Percentiles rank a stretch among this genome's conserved stretches.
These are phyloP conservation scores for Tiaroga cobitis DNA, from an alignment of 2,797 vertebrate species.

Conservation along the genomic window DNA sequence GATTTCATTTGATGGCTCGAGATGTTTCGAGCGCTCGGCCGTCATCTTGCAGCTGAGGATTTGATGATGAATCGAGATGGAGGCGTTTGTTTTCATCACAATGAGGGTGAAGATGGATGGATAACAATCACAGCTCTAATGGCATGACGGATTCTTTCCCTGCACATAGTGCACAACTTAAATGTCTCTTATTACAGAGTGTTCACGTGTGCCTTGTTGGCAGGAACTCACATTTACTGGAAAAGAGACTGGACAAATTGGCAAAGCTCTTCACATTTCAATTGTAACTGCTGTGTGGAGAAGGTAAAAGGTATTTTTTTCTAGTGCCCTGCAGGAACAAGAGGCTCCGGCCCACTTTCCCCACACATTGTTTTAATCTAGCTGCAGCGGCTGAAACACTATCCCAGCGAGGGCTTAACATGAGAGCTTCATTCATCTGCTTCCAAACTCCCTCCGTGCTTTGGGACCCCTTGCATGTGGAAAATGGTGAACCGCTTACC, in stretches of 20 bases:
- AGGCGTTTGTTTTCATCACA: constrained; percentile 60
- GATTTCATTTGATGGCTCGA: constrained; percentile 64
- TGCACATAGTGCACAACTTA: not conserved
- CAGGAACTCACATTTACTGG: constrained; percentile 24
- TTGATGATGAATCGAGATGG: constrained; percentile 58
- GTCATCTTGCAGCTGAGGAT: not conserved
- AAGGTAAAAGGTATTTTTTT: constrained; percentile 34
- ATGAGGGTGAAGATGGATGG: constrained; percentile 21
- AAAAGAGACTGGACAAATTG: constrained; percentile 16
- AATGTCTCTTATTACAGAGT: not conserved
- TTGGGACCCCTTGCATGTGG: constrained; percentile 9
- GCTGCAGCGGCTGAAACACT: constrained; percentile 51
- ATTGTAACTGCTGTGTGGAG: constrained; percentile 8
- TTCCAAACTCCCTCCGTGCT: constrained; percentile 57
- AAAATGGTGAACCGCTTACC: constrained; percentile 7
- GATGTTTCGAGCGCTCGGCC: constrained; percentile 63
- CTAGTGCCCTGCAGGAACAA: constrained; percentile 23
- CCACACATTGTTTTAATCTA: constrained; percentile 64
- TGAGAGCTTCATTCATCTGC: constrained; percentile 62
- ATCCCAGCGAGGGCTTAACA: constrained; percentile 45
- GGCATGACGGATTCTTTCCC: constrained; percentile 42
- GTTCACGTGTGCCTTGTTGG: constrained; percentile 12
- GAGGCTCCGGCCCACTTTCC: constrained; percentile 53
- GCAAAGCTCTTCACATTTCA: constrained; percentile 30
- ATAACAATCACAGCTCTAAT: constrained; percentile 25